A percentile compares a stretch with the other conserved stretches of the same genome.
Conservation (phyloP, 2,888 invertebrate genomes). For the Yponomeuta evonymella region DNA sequence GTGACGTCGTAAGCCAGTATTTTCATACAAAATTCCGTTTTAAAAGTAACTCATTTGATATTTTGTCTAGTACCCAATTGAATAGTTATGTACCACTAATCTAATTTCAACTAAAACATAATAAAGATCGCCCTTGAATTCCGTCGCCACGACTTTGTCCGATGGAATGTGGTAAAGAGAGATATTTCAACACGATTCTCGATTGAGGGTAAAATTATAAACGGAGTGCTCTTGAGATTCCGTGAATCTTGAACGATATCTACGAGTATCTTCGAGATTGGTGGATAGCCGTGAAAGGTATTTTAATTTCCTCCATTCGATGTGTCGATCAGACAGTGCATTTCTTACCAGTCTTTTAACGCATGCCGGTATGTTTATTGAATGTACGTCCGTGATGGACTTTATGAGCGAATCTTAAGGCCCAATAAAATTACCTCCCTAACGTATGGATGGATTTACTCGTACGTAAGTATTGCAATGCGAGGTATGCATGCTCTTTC, state of each 20-base stretch:
- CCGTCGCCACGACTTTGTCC: slow-evolving; percentile 9
- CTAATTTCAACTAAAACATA: slow-evolving; percentile 6
- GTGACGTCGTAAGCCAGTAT: no score
- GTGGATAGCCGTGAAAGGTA: slow-evolving; percentile 11
- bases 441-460: neutral
- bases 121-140: slow-evolving; percentile 12
- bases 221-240: slow-evolving; percentile 6
- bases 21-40: no score
- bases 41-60: no score
- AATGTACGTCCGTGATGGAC: slow-evolving; percentile 22
- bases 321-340: slow-evolving; percentile 21
- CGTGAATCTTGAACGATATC: slow-evolving; percentile 9
- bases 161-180: slow-evolving; percentile 7
- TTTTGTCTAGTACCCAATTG: no score
- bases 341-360: slow-evolving; percentile 31
- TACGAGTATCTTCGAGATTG: neutral
- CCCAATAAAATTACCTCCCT: neutral
- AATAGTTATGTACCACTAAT: neutral
- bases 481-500: slow-evolving; percentile 3
- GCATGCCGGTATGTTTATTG: slow-evolving; percentile 18
- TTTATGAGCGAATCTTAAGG: neutral
- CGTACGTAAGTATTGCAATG: neutral
- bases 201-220: slow-evolving; percentile 5
- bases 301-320: slow-evolving; percentile 1
- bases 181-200: slow-evolving; percentile 12